Conservation (phyloP, 2,888 invertebrate species). For the Blera fallax region DNA sequence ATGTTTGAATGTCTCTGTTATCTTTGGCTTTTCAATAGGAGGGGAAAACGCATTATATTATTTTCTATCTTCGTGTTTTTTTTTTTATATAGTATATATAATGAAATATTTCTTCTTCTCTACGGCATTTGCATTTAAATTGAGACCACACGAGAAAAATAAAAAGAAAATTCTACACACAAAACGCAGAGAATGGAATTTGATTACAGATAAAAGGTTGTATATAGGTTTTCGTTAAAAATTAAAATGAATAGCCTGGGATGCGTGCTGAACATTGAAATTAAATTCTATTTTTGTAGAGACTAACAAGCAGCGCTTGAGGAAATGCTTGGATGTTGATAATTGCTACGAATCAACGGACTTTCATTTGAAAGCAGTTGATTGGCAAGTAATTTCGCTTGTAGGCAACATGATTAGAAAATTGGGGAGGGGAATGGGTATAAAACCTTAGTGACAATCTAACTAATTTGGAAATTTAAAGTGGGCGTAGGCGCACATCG, state of each 20-base stretch:
- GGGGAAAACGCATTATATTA: constrained; percentile 22
- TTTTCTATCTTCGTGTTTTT: constrained; percentile 21
- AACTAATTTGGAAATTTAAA: background rate
- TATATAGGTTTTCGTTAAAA: background rate
- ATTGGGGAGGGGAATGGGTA: background rate
- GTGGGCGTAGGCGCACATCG: background rate
- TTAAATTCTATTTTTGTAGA: background rate
- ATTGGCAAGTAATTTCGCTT: constrained; percentile 8
- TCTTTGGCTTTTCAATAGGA: constrained; percentile 28
- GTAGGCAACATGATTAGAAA: background rate
- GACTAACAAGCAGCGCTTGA: constrained; percentile 5
- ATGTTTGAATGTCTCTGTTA: constrained; percentile 64
- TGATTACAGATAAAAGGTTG: constrained; percentile 47
- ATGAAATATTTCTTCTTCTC: constrained; percentile 14
- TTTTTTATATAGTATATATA: background rate
- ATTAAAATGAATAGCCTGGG: background rate
- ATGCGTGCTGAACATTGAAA: constrained; percentile 11
- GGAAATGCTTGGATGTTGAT: background rate
- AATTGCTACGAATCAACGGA: constrained; percentile 18
- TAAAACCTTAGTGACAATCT: background rate
- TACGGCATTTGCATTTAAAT: constrained; percentile 66
- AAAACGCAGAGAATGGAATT: constrained; percentile 45
- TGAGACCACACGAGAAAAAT: constrained; percentile 66
- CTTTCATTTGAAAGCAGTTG: background rate
- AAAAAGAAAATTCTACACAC: background rate